phyloP scores from a whole-genome alignment of 1,140 invertebrate genomes.

The Lithobius niger region DNA sequence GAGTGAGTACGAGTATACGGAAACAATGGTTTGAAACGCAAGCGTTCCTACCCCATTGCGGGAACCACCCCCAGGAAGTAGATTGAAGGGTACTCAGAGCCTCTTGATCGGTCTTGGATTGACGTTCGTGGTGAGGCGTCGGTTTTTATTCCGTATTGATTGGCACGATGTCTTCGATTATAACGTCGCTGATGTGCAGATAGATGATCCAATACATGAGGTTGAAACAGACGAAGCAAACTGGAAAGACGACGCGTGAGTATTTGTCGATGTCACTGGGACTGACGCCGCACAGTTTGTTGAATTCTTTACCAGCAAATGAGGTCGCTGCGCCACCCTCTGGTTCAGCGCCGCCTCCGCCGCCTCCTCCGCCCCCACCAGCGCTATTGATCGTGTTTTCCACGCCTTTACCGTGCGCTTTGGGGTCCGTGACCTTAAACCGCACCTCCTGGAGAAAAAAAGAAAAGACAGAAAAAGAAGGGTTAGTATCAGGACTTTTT shows the following conservation, averaged over 20 bases:
- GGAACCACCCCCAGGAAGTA: not conserved
- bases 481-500: too few species aligned
- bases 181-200: conserved; percentile 24
- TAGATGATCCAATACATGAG: conserved; percentile 32
- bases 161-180: conserved; percentile 14
- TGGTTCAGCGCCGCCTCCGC: not conserved
- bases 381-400: conserved; percentile 75
- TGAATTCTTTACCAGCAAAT: conserved; percentile 15
- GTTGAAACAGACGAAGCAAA: conserved; percentile 30
- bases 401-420: conserved; percentile 56
- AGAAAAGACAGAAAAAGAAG: not conserved
- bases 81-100: not conserved
- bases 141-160: conserved; percentile 12
- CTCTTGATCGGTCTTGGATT: not conserved
- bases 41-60: not conserved
- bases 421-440: conserved; percentile 84
- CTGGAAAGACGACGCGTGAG: conserved; percentile 27
- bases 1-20: not conserved
- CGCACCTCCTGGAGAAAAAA: conserved; percentile 64
- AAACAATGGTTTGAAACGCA: not conserved
- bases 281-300: conserved; percentile 20
- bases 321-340: conserved; percentile 4
- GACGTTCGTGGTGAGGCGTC: not conserved
- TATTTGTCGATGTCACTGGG: conserved; percentile 30
- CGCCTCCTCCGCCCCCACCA: conserved; percentile 6